A percentile compares a stretch with the other conserved stretches of the same genome.
Evolutionary conservation across 1,140 invertebrate species (phyloP).

Genomic region (Drosophila punjabiensis): DNA sequence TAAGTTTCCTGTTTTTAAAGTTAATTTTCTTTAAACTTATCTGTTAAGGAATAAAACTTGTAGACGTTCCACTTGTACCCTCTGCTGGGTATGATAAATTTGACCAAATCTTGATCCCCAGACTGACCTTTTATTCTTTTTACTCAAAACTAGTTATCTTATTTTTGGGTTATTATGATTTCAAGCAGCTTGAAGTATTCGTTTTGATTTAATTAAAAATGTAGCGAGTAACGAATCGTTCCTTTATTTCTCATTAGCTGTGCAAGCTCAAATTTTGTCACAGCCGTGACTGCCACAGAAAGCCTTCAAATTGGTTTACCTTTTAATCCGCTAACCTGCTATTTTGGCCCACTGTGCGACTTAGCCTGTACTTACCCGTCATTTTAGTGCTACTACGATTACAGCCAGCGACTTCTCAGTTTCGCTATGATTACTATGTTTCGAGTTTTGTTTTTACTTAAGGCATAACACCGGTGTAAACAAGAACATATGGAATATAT

Average conservation of each 20-base stretch:
- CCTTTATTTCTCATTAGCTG: no score
- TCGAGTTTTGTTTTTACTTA: slow-evolving; percentile 9
- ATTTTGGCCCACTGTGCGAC: slow-evolving; percentile 6
- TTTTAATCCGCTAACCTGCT: slow-evolving; percentile 1
- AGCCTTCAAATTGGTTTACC: not conserved
- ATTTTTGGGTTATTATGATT: not conserved
- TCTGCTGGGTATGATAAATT: not conserved
- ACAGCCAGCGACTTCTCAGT: slow-evolving; percentile 15
- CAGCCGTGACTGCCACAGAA: not conserved
- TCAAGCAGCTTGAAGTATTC: not conserved
- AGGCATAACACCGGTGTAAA: slow-evolving; percentile 1
- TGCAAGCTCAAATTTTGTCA: not conserved
- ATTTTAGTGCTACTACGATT: slow-evolving; percentile 1
- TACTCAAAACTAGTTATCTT: not conserved
- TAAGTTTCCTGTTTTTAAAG: not conserved
- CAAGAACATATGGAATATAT: no score
- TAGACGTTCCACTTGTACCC: not conserved
- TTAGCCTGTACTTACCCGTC: not conserved
- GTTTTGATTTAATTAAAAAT: not conserved
- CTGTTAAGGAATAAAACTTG: not conserved
- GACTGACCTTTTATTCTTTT: not conserved
- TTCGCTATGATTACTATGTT: slow-evolving; percentile 20
- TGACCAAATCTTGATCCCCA: not conserved
- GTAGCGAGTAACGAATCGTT: not conserved
- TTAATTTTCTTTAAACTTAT: not conserved